A percentile compares a stretch with the other conserved stretches of the same genome.
Evolutionary conservation across 2,888 invertebrate species (phyloP).

Genomic region (Ceratothoa steindachneri): DNA sequence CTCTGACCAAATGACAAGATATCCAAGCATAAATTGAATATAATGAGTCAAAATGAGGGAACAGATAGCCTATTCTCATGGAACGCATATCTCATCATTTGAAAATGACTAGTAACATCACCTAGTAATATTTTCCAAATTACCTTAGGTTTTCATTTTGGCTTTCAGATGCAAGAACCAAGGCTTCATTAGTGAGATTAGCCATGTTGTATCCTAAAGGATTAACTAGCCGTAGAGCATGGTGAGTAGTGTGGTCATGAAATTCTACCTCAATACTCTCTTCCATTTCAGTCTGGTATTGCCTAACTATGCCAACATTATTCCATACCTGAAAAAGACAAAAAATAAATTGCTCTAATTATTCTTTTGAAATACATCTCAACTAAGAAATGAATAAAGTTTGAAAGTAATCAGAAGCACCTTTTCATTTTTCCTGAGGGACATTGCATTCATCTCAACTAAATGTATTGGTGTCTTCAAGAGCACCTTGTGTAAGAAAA

Average conservation of each 20-base stretch:
- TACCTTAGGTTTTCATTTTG: slow-evolving; percentile 55
- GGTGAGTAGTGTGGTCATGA: slow-evolving; percentile 83
- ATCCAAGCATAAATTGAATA: background rate
- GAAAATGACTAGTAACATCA: background rate
- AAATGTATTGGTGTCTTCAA: background rate
- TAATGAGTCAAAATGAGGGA: background rate
- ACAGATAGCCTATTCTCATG: slow-evolving; percentile 25
- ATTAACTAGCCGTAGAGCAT: slow-evolving; percentile 84
- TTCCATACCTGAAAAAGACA: slow-evolving; percentile 67
- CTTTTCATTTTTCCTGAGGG: too few species aligned
- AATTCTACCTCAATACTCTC: slow-evolving; percentile 91
- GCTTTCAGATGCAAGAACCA: slow-evolving; percentile 67
- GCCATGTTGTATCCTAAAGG: slow-evolving; percentile 80
- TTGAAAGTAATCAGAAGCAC: too few species aligned
- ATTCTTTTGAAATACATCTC: slow-evolving; percentile 14
- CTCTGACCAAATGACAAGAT: background rate
- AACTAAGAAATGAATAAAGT: slow-evolving; percentile 3
- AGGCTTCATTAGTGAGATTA: slow-evolving; percentile 71
- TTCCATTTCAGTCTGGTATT: slow-evolving; percentile 69
- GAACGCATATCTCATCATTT: slow-evolving; percentile 41
- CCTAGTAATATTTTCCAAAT: background rate
- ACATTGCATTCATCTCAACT: slow-evolving; percentile 50
- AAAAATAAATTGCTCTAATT: too few species aligned
- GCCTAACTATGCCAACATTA: slow-evolving; percentile 80
- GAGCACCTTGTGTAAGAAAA: too few species aligned